phyloP scores from a whole-genome alignment of 2,113 vertebrate species.

The Apistogramma diplotaenia region DNA sequence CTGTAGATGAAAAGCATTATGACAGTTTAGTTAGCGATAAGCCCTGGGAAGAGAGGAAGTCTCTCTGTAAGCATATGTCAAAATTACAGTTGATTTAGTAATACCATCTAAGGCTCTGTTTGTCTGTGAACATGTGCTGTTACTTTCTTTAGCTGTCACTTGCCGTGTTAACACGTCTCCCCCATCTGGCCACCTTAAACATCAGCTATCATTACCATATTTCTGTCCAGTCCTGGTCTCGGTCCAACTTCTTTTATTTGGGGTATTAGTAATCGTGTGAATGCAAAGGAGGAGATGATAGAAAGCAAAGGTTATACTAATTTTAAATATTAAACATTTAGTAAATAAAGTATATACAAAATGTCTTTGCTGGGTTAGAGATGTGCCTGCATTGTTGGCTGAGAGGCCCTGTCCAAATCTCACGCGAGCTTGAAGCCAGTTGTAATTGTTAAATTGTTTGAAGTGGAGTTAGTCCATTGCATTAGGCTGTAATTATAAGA shows the following conservation, averaged over 20 bases:
- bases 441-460: too few relatives aligned
- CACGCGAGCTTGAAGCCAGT: too few relatives aligned
- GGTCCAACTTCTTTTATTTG: background rate
- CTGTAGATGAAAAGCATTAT: conserved; percentile 29
- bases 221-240: background rate
- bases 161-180: background rate
- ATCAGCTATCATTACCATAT: background rate
- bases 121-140: background rate
- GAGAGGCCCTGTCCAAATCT: too few relatives aligned
- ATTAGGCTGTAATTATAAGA: too few relatives aligned
- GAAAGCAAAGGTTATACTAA: background rate
- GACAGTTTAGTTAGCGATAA: conserved; percentile 27
- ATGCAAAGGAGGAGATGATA: background rate
- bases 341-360: too few relatives aligned
- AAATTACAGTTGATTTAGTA: background rate
- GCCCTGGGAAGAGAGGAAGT: background rate
- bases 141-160: background rate
- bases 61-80: background rate
- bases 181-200: background rate
- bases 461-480: too few relatives aligned
- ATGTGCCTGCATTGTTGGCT: too few relatives aligned
- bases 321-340: too few relatives aligned
- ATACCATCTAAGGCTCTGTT: background rate
- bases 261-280: background rate
- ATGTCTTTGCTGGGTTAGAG: too few relatives aligned